These are phyloP conservation scores for Cephalopachus bancanus DNA, from an alignment of 2,797 vertebrate genomes.

Conservation along the genomic window DNA sequence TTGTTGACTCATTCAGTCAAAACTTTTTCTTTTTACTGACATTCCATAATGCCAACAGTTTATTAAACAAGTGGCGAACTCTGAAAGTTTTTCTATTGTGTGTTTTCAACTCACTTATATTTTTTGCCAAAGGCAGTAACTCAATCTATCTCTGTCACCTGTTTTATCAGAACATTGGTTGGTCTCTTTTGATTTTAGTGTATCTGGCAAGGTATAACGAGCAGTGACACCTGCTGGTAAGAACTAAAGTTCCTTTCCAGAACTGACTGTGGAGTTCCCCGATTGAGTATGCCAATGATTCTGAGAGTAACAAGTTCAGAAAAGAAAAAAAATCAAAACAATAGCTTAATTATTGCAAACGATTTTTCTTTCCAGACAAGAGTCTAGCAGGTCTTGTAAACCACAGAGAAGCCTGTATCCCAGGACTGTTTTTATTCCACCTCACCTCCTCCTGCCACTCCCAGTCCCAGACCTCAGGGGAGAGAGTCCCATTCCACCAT, in stretches of 20 bases:
- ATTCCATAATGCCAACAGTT: constrained; percentile 51
- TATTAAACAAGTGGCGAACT: background rate
- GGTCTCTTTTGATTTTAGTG: background rate
- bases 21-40: constrained; percentile 43
- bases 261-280: background rate
- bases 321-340: constrained; percentile 52
- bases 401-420: background rate
- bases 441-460: background rate
- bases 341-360: background rate
- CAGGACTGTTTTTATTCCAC: background rate
- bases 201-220: constrained; percentile 41
- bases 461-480: background rate
- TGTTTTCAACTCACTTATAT: constrained; percentile 14
- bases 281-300: background rate
- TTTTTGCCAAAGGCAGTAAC: constrained; percentile 15
- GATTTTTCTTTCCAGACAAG: background rate
- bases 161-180: background rate
- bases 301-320: background rate
- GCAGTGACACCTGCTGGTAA: constrained; percentile 87
- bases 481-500: constrained; percentile 1
- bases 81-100: constrained; percentile 11
- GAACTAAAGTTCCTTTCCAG: constrained; percentile 54
- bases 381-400: background rate
- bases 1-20: constrained; percentile 8
- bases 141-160: background rate